These are phyloP conservation scores for Neelides sp. DNA, from an alignment of 1,140 invertebrate genomes.

Conservation along the genomic window DNA sequence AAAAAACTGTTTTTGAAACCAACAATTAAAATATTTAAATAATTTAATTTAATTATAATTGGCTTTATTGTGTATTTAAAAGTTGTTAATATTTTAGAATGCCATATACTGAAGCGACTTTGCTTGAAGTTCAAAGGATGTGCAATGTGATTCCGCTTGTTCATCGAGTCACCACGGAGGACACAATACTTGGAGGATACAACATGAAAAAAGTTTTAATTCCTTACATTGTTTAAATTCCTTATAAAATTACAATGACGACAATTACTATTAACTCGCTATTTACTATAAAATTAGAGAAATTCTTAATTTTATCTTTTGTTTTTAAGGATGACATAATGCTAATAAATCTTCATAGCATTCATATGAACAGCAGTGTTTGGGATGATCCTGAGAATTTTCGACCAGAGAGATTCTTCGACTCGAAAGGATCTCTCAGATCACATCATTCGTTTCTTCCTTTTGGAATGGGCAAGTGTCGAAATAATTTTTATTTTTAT, in stretches of 20 bases:
- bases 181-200: conserved; percentile 56
- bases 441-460: conserved; percentile 53
- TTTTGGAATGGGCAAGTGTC: conserved; percentile 55
- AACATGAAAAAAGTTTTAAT: conserved; percentile 61
- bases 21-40: too few relatives aligned
- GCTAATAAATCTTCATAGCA: conserved; percentile 60
- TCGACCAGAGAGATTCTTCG: conserved; percentile 61
- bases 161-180: conserved; percentile 57
- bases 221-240: too few relatives aligned
- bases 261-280: neutral
- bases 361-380: conserved; percentile 55
- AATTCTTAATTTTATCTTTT: neutral
- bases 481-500: too few relatives aligned
- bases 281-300: neutral
- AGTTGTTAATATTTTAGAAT: conserved; percentile 43
- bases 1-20: too few relatives aligned
- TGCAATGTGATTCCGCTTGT: conserved; percentile 65
- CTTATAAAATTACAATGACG: too few relatives aligned
- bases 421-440: conserved; percentile 46
- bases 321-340: conserved; percentile 60
- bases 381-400: conserved; percentile 59
- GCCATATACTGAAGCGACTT: conserved; percentile 64
- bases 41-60: too few relatives aligned
- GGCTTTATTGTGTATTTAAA: neutral
- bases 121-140: conserved; percentile 59